These are phyloP conservation scores for Platyrinchus mystaceus DNA, from an alignment of 2,797 vertebrate species.

Conservation along the genomic window DNA sequence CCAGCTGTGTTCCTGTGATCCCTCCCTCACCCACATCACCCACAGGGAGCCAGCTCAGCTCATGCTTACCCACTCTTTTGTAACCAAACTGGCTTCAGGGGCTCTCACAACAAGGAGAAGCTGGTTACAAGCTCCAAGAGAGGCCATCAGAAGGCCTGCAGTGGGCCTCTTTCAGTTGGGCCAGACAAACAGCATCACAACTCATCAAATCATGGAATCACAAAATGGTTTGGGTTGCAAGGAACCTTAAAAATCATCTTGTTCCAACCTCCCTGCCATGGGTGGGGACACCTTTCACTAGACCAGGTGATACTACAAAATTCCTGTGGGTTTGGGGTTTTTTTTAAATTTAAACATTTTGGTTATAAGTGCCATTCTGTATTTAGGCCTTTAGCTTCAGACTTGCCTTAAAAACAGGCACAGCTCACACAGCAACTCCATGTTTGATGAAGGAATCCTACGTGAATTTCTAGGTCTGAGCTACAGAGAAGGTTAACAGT, in stretches of 20 bases:
- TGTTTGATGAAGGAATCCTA: not conserved
- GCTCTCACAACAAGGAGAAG: not conserved
- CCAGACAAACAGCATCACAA: not conserved
- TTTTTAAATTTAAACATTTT: not conserved
- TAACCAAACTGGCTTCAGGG: not conserved
- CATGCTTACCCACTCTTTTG: not conserved
- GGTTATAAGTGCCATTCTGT: not conserved
- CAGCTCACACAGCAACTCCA: accelerated
- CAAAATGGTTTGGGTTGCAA: not conserved
- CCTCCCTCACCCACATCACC: not conserved
- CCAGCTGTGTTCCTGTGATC: not conserved
- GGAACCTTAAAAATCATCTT: not conserved
- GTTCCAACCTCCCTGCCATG: not conserved
- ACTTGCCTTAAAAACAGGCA: not conserved
- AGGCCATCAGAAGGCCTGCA: not conserved
- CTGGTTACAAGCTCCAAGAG: not conserved
- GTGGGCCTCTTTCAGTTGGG: not conserved
- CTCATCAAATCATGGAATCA: not conserved
- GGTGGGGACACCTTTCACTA: not conserved
- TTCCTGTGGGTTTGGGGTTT: not conserved
- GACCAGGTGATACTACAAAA: too few relatives aligned
- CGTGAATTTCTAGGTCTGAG: not conserved
- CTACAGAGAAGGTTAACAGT: not conserved
- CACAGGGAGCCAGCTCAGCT: not conserved
- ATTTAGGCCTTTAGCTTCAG: not conserved